Evolutionary conservation across 2,888 invertebrate species (phyloP), one percentile per base, ranked within the genome.

Genomic region (Formica aserva): DNA sequence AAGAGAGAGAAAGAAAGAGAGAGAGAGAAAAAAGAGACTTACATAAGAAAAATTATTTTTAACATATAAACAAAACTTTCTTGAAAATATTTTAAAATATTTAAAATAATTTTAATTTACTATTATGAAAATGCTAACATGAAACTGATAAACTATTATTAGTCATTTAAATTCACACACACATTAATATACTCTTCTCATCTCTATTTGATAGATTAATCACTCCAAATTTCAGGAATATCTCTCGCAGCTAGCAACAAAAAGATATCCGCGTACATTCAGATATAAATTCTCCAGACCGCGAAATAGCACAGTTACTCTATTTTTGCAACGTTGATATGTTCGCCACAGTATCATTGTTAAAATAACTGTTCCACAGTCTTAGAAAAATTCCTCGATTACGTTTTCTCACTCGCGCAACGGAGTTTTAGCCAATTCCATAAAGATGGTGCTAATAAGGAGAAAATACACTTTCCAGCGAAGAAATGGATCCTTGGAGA

Each of bases 401-500:
- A 74, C 45, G 62, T 74, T 74, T 74, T 29, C 74, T 74, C 60
- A 60, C n/a, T 62, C 41, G 38, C 41, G 41, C 26, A 62, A 29
- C n/a, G 41, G 22, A 41, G 29, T 41, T 74, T 74, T 74, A 74
- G 38, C 29, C 62, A 74, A 74, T 41, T 74, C 15, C 41, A 29
- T 41, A 41, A 26, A 62, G 29, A 18, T 18, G 26, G 29, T 62
- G 5, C 13, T 57, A 74, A 74, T 74, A 74, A 74, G 29, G 41
- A 15, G 41, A 62, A 74, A 62, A 75, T 75, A 75, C n/a, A 75
- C 45, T 75, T 75, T 75, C 45, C n/a, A 62, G 62, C 29, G 62
- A 45, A 29, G 29, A 62, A 74, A 62, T 62, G 60, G 22, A 57
- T 83, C 9, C 22, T 65, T 18, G 13, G 71, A 65, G 82, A 84